These are phyloP conservation scores for Pterocles gutturalis DNA, from an alignment of 2,113 vertebrate species.

Conservation along the genomic window DNA sequence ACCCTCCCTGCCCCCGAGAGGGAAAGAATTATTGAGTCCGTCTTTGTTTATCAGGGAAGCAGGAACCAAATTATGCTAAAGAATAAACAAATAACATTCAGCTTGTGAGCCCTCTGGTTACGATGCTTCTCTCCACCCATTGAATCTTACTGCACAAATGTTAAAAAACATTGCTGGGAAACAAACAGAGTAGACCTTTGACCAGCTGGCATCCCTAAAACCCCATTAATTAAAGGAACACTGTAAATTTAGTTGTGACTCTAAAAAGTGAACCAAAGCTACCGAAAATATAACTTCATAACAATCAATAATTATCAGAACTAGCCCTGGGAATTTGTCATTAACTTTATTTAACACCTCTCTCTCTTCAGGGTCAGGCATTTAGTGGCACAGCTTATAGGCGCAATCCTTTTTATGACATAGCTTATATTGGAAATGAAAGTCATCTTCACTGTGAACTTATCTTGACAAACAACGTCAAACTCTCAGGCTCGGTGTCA, in stretches of 20 bases:
- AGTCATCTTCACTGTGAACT: constrained; percentile 71
- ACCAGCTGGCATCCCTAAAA: neutral
- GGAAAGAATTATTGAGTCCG: neutral
- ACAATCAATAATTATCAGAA: neutral
- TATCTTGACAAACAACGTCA: constrained; percentile 75
- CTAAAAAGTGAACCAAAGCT: neutral
- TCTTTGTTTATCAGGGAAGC: neutral
- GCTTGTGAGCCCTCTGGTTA: neutral
- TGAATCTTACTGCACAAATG: neutral
- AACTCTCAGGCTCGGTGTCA: constrained; percentile 57
- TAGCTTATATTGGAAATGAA: constrained; percentile 56
- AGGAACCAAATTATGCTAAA: constrained; percentile 16
- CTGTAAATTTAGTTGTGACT: neutral
- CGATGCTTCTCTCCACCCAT: neutral
- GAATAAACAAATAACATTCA: neutral
- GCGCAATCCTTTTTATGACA: constrained; percentile 16
- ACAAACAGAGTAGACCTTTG: neutral
- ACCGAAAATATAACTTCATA: neutral
- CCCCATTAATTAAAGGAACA: neutral
- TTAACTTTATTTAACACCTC: neutral
- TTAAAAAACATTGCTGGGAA: neutral
- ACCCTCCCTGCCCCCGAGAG: neutral
- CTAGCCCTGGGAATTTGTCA: neutral
- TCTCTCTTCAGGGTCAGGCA: neutral
- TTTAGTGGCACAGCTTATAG: neutral